Base-by-base conservation (phyloP, 2,113 vertebrate genomes). In the Pangasianodon hypophthalmus region DNA sequence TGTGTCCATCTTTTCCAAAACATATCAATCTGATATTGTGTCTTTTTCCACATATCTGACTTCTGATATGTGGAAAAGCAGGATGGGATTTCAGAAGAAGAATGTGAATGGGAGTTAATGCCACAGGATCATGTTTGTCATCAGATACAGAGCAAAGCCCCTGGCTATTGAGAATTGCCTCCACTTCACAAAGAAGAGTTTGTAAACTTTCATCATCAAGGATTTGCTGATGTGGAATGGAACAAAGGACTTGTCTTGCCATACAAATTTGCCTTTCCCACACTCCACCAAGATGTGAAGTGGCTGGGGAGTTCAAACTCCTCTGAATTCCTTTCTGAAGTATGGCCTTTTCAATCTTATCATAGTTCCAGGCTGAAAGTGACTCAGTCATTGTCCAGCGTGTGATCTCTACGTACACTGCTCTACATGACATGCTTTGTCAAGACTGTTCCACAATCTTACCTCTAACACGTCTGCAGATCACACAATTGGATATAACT, bases 311-410 rank as follows among this genome's bases (percentile, higher is more conserved):
- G 41, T 84, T 60, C 44, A 37, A 44, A 32, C 54, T 62, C 56
- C 4, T 13, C 19, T 41, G 54, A 84, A 41, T 84, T 58, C 19
- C 10, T 26, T 84, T 58, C 32, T 58, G 19, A 21, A 56, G 52
- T 52, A 21, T 83, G 32, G 80, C 80, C 80, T 56, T 83, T 83
- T 82, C 29, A 82, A n/a, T 83, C 9, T 58, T 11, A 83, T 21
- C 52, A 56, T 4, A 58, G 52, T 58, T 56, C 1, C 54, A 83
- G 54, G 3, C 19, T 58, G 29, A n/a, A 52, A 52, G 29, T 81
- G 81, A 24, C 9, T 58, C 24, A 84, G 54, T 44, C 81, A 41
- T 54, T 82, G 80, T 56, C 80, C 80, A 21, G 32, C 26, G 32
- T 84, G 32, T 84, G 81, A 84, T 60, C 54, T 84, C 5, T 44